A percentile compares a stretch with the other conserved stretches of the same genome.
phyloP scores from a whole-genome alignment of 2,113 vertebrate species.

The Gracilinanus agilis region DNA sequence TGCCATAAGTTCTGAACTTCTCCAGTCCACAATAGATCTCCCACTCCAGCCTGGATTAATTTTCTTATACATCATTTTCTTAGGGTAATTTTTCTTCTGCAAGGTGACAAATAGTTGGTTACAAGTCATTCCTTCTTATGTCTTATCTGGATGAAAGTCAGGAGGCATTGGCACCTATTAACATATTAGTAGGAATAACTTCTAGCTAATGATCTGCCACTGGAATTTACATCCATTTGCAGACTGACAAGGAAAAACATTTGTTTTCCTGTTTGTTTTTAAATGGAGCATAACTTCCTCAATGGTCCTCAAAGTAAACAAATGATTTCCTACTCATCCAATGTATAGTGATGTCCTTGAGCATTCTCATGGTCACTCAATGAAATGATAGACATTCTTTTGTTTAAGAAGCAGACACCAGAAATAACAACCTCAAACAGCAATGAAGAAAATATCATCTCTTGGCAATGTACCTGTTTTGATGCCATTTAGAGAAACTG shows the following conservation, averaged over 20 bases:
- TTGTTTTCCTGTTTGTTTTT: not conserved
- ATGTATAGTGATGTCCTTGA: not conserved
- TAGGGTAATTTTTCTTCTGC: not conserved
- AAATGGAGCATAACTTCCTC: not conserved
- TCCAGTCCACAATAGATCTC: not conserved
- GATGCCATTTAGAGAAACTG: conserved; percentile 70
- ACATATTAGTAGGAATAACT: not conserved
- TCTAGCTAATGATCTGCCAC: not conserved
- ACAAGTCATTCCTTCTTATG: not conserved
- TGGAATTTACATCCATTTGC: not conserved
- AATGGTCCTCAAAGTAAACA: not conserved
- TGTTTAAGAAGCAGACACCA: conserved; percentile 66
- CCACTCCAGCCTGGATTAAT: not conserved
- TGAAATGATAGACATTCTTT: conserved; percentile 1
- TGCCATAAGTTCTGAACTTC: not conserved
- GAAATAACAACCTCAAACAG: conserved; percentile 46
- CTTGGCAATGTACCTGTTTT: conserved; percentile 66
- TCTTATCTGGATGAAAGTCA: not conserved
- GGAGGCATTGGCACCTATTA: not conserved
- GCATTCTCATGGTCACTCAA: not conserved
- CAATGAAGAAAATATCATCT: not conserved
- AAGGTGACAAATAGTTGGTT: not conserved
- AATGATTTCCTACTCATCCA: not conserved
- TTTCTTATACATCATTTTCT: not conserved
- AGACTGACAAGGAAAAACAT: not conserved